Percentiles rank a stretch among this genome's conserved stretches.
phyloP scores from a whole-genome alignment of 2,888 invertebrate species.

The Onchidella celtica region DNA sequence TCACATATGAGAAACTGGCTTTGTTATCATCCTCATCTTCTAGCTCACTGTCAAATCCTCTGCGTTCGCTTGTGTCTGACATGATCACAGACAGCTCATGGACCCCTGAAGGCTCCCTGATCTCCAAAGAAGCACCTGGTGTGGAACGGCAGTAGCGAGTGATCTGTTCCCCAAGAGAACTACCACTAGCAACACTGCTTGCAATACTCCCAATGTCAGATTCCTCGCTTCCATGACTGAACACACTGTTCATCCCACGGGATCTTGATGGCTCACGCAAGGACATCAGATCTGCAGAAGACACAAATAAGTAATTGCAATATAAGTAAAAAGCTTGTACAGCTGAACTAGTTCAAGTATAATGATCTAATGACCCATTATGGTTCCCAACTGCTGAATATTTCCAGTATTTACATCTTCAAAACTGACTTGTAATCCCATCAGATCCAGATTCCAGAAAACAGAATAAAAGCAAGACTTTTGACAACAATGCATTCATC shows the following conservation, averaged over 20 bases:
- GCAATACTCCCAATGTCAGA: conserved; percentile 49
- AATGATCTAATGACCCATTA: too few relatives aligned
- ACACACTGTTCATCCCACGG: not conserved
- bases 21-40: conserved; percentile 11
- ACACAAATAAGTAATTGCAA: not conserved
- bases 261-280: conserved; percentile 1
- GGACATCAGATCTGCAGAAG: conserved; percentile 3
- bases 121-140: conserved; percentile 37
- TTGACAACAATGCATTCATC: too few relatives aligned
- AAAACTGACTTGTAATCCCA: too few relatives aligned
- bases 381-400: too few relatives aligned
- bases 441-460: too few relatives aligned
- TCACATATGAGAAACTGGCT: not conserved
- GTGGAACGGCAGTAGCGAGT: conserved; percentile 34
- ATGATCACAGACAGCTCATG: conserved; percentile 43
- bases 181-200: conserved; percentile 49
- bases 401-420: too few relatives aligned
- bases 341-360: too few relatives aligned
- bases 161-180: conserved; percentile 53
- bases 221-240: conserved; percentile 12
- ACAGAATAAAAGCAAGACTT: too few relatives aligned
- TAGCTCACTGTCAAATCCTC: not conserved
- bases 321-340: not conserved
- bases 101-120: not conserved
- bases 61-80: conserved; percentile 40